These are phyloP conservation scores for Cephus nigrinus DNA, from an alignment of 2,888 invertebrate species.

Conservation along the genomic window DNA sequence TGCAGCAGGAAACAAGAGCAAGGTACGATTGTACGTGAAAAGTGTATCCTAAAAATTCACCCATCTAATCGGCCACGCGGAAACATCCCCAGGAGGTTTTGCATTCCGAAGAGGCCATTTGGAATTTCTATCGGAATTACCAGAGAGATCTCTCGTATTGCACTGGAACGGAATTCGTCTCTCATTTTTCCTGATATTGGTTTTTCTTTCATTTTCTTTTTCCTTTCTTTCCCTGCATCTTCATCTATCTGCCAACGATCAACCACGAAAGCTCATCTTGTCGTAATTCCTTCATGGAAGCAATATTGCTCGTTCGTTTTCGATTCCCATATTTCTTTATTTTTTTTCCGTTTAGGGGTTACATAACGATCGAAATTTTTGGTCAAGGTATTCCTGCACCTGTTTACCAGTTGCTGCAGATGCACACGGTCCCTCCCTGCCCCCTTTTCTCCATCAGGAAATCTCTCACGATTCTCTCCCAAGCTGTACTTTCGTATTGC, in stretches of 20 bases:
- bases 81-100: too few species aligned
- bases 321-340: not conserved
- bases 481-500: not conserved
- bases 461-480: not conserved
- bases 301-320: not conserved
- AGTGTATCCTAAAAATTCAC: too few species aligned
- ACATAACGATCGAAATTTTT: not conserved
- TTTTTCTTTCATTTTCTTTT: not conserved
- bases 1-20: too few species aligned
- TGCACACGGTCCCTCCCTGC: not conserved
- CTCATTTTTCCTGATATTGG: not conserved
- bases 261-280: not conserved
- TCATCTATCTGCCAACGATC: not conserved
- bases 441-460: not conserved
- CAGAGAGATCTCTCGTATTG: too few species aligned
- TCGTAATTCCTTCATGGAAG: not conserved
- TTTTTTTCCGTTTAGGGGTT: not conserved
- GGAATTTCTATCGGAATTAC: too few species aligned
- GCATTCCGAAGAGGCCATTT: too few species aligned
- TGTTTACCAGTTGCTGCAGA: not conserved
- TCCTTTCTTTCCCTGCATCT: not conserved
- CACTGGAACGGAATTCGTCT: too few species aligned
- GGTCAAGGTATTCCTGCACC: not conserved
- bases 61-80: too few species aligned
- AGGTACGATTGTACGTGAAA: too few species aligned